Base-by-base conservation (phyloP, 2,888 invertebrate genomes). In the Oegoconia quadripuncta region DNA sequence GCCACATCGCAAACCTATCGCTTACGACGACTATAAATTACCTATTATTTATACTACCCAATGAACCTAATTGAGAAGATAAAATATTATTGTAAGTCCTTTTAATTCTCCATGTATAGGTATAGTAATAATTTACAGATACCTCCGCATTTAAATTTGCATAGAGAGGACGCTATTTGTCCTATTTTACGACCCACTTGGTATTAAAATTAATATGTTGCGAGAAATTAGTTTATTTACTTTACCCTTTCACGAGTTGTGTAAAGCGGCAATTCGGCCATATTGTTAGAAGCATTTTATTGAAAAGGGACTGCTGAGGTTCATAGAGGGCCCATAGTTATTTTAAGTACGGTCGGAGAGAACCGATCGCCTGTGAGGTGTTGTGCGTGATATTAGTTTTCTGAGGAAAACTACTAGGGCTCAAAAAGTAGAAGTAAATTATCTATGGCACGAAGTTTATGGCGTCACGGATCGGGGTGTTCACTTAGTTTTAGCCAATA, bases 261-360 rank as follows among this genome's bases (percentile, higher is more conserved):
- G 11, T 31, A 31, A n/a, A 31, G 20, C 12, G 12, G 8, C 31
- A 6, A 17, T 26, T 34, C 11, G 11, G 26, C 12, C n/a, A 12
- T 18, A 11, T 34, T 27, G 18, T 18, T 34, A 27, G 9, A 27
- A 17, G 27, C 12, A 27, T 34, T 34, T 34, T 34, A 34, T 34
- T 34, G 34, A 34, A 34, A 34, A 34, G 34, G 34, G 34, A 27
- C 34, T 27, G 16, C 27, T 18, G 27, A 17, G 17, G 25, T 34
- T 34, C 34, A 34, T 34, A 16, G 7, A 11, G 23, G 23, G 23
- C 11, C 16, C 26, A 34, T 33, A 33, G 32, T 33, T 33, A 33
- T 33, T 34, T 34, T 34, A 34, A 34, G 33, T 34, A 34, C 33
- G 33, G 33, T 34, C 33, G 8, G 33, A 14, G 15, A 12, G 17